phyloP scores from a whole-genome alignment of 2,888 invertebrate species.

The Gari tellinella region DNA sequence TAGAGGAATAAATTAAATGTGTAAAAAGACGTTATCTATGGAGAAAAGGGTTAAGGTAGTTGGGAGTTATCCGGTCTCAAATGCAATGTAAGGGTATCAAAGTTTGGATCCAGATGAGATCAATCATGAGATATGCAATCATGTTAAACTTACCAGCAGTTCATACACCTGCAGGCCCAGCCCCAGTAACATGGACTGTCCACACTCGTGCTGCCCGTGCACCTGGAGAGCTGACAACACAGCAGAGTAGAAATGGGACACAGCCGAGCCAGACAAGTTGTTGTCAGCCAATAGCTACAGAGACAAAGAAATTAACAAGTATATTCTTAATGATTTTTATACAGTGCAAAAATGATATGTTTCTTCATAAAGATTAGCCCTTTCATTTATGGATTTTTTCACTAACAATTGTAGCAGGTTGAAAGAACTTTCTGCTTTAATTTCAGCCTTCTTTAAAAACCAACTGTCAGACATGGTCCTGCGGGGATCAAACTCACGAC shows the following conservation, averaged over 20 bases:
- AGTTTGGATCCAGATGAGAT: no score
- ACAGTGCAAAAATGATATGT: not conserved
- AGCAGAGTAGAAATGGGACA: conserved; percentile 90
- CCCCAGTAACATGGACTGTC: conserved; percentile 92
- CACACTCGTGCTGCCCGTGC: conserved; percentile 96
- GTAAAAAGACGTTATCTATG: no score
- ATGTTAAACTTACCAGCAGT: conserved; percentile 84
- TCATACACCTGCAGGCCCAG: conserved; percentile 95
- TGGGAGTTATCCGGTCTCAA: no score
- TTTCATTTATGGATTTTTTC: not conserved
- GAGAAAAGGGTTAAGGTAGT: no score
- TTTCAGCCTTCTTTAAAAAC: no score
- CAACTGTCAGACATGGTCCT: no score
- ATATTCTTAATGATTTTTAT: not conserved
- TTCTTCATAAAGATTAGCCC: not conserved
- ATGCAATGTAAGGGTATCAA: no score
- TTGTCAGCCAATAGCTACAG: conserved; percentile 87
- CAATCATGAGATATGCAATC: no score
- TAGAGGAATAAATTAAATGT: no score
- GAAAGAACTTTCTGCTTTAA: no score
- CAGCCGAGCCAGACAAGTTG: conserved; percentile 88
- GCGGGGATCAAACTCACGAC: no score
- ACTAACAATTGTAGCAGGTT: no score
- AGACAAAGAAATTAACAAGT: not conserved
- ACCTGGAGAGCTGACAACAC: conserved; percentile 92